These are phyloP conservation scores for Melopsittacus undulatus DNA, from an alignment of 2,797 vertebrate genomes.

Conservation along the genomic window DNA sequence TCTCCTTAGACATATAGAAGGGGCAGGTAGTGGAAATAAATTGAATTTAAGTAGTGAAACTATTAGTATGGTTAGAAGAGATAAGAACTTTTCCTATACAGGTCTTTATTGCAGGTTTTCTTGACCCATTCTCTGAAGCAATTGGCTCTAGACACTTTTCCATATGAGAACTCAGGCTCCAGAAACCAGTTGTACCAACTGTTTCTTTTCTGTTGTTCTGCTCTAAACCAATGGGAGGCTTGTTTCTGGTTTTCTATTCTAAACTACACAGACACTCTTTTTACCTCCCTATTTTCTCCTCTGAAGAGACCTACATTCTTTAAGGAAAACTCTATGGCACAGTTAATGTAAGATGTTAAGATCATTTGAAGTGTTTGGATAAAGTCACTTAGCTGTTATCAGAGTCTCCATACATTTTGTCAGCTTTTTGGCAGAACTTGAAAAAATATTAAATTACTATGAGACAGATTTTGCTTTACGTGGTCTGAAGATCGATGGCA, in stretches of 20 bases:
- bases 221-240: neutral
- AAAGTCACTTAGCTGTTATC: neutral
- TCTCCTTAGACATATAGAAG: neutral
- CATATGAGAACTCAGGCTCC: neutral
- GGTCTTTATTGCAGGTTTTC: neutral
- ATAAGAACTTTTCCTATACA: neutral
- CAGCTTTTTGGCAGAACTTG: slow-evolving; percentile 1
- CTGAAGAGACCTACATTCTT: neutral
- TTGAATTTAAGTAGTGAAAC: neutral
- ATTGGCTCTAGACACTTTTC: neutral
- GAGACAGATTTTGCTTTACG: slow-evolving; percentile 6
- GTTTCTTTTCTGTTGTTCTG: neutral
- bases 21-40: neutral
- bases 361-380: neutral
- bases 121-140: neutral
- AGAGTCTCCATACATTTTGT: neutral
- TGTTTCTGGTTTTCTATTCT: neutral
- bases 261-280: neutral
- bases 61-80: neutral
- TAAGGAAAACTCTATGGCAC: neutral
- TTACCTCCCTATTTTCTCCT: neutral
- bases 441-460: neutral
- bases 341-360: neutral
- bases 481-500: neutral
- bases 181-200: neutral